These are phyloP conservation scores for Anagyrus pseudococci DNA, from an alignment of 2,888 invertebrate genomes.

Conservation along the genomic window DNA sequence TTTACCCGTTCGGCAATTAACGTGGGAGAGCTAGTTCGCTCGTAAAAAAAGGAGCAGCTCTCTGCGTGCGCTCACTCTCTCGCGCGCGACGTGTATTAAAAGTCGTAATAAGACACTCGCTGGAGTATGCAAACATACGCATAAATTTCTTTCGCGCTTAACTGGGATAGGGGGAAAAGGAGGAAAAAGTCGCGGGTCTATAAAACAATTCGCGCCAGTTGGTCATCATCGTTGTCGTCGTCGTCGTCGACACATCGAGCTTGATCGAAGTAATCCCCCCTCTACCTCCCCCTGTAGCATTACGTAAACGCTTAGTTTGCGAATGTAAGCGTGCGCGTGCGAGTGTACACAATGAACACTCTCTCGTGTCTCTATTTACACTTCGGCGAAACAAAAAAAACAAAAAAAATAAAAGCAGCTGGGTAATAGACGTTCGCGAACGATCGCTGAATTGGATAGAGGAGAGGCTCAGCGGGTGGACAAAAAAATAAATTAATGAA, in stretches of 20 bases:
- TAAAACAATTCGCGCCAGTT: slow-evolving; percentile 15
- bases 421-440: background rate
- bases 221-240: background rate
- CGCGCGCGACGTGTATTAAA: background rate
- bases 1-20: too few species aligned
- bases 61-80: too few species aligned
- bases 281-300: too few species aligned
- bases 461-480: slow-evolving; percentile 1
- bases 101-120: too few species aligned
- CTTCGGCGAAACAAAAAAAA: background rate
- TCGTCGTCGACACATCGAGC: background rate
- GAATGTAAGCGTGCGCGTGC: too few species aligned
- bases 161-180: background rate
- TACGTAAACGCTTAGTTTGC: slow-evolving; percentile 12
- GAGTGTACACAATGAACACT: background rate
- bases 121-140: background rate
- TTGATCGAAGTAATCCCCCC: slow-evolving; percentile 20
- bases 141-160: background rate
- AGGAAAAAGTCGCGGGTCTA: slow-evolving; percentile 1
- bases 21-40: too few species aligned
- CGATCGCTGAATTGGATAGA: background rate
- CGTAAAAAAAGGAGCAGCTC: too few species aligned
- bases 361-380: background rate
- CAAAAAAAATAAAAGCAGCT: too few species aligned
- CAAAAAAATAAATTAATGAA: slow-evolving; percentile 6